Evolutionary conservation across 2,888 invertebrate species (phyloP), one percentile per base, ranked within the genome.

Genomic region (Blera fallax): DNA sequence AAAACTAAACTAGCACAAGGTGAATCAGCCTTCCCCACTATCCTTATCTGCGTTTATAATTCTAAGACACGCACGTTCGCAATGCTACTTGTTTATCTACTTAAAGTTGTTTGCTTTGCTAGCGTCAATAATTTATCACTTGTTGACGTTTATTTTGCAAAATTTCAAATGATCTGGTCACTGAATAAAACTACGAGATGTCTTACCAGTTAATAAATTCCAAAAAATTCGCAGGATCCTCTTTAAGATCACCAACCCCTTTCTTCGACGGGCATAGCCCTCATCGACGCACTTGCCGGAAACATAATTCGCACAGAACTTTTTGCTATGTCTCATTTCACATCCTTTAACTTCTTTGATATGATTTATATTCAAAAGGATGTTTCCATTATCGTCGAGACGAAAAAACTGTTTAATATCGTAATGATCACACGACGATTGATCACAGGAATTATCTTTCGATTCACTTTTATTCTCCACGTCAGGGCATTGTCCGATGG

Each of bases 381-480:
- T 92, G 88, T 90, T 92, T 87, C 92, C 92, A 78, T 90, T 88
- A 56, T 93, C 92, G 87, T 91, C 91, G 64, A 93, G 90, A 60
- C 90, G 92, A 88, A 92, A 92, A 89, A 91, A 92, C 87, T 91
- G 88, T 77, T 90, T 90, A 70, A 92, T 90, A 77, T 92, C 91
- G 54, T 90, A 92, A 67, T 91, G 91, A 89, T 91, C 92, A 83
- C 90, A 89, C 84, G 84, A 87, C 60, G 78, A 88, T 24, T 18
- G 50, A 54, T 21, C 21, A 18, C 45, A 32, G 2, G 45, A n/a
- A 21, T 48, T 70, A 37, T 16, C 48, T 43, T 62, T 54, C 14
- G 8, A 11, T 50, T 70, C n/a, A 7, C 10, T 62, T 11, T 87
- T 64, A 40, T 62, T 87, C 60, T 88, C 88, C 7, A 83, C 82